Percentiles rank a stretch among this genome's conserved stretches.
Evolutionary conservation across 2,888 invertebrate species (phyloP).

Genomic region (Girardia tigrina): DNA sequence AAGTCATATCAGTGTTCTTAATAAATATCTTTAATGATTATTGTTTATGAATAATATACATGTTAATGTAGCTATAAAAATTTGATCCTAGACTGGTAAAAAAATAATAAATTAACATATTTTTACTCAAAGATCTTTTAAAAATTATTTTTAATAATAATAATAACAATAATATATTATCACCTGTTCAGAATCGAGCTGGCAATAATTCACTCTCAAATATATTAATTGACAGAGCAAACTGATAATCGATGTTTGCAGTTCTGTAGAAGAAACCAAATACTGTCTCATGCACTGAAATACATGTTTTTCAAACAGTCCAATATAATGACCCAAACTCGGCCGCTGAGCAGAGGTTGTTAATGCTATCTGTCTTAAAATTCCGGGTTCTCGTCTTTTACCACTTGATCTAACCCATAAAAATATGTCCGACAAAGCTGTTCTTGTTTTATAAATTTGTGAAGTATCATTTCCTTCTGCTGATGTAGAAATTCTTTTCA

Average conservation of each 20-base stretch:
- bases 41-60: too few relatives aligned
- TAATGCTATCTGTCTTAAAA: slow-evolving; percentile 21
- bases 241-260: slow-evolving; percentile 71
- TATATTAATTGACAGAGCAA: slow-evolving; percentile 72
- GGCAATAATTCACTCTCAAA: slow-evolving; percentile 78
- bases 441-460: background rate
- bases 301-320: slow-evolving; percentile 83
- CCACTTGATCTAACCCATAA: slow-evolving; percentile 27
- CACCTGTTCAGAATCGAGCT: slow-evolving; percentile 75
- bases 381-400: slow-evolving; percentile 31
- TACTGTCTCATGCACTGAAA: slow-evolving; percentile 80
- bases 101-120: too few relatives aligned
- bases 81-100: too few relatives aligned
- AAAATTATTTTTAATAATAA: too few relatives aligned
- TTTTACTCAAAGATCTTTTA: too few relatives aligned
- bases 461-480: background rate
- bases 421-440: background rate
- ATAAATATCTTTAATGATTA: too few relatives aligned
- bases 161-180: too few relatives aligned
- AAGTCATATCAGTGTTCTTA: too few relatives aligned
- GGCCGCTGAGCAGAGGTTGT: background rate
- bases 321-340: slow-evolving; percentile 57
- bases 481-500: background rate
- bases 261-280: slow-evolving; percentile 68
- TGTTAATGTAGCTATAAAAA: too few relatives aligned